Evolutionary conservation across 2,888 invertebrate genomes (phyloP).

Genomic region (Sinotaia quadrata): DNA sequence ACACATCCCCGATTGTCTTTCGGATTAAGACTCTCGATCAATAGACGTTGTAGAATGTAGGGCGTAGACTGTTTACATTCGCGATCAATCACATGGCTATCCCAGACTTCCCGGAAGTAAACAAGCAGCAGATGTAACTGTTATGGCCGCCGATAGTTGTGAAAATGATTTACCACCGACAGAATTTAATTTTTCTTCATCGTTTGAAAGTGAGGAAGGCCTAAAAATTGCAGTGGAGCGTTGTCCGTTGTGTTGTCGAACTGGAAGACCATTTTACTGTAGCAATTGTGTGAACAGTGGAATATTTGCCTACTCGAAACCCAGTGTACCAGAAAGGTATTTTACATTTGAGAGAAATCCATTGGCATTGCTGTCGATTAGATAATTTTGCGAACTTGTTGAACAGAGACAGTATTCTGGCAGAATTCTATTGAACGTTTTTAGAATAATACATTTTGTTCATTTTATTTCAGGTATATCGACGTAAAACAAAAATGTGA

Average conservation of each 20-base stretch:
- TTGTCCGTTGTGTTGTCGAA: slow-evolving; percentile 56
- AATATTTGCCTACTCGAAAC: slow-evolving; percentile 46
- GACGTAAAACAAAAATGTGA: neutral
- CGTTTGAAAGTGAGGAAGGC: slow-evolving; percentile 30
- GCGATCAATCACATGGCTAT: neutral
- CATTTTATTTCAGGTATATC: neutral
- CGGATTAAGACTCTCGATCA: too few relatives aligned
- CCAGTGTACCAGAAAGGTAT: slow-evolving; percentile 1
- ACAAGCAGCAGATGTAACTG: neutral
- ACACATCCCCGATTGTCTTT: too few relatives aligned
- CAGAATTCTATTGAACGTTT: too few relatives aligned
- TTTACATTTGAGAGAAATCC: neutral
- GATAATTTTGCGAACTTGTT: too few relatives aligned
- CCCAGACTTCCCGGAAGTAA: slow-evolving; percentile 4
- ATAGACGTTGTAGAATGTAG: too few relatives aligned
- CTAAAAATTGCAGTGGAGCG: slow-evolving; percentile 58
- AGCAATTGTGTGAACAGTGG: slow-evolving; percentile 55
- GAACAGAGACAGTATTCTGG: too few relatives aligned
- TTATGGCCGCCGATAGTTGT: neutral
- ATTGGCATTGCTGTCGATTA: too few relatives aligned
- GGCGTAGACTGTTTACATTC: too few relatives aligned
- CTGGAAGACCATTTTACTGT: slow-evolving; percentile 56
- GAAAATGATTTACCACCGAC: neutral
- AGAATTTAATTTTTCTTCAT: neutral
- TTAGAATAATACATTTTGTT: too few relatives aligned